Base-by-base conservation (phyloP, 1,140 invertebrate species). In the Nasonia longicornis region DNA sequence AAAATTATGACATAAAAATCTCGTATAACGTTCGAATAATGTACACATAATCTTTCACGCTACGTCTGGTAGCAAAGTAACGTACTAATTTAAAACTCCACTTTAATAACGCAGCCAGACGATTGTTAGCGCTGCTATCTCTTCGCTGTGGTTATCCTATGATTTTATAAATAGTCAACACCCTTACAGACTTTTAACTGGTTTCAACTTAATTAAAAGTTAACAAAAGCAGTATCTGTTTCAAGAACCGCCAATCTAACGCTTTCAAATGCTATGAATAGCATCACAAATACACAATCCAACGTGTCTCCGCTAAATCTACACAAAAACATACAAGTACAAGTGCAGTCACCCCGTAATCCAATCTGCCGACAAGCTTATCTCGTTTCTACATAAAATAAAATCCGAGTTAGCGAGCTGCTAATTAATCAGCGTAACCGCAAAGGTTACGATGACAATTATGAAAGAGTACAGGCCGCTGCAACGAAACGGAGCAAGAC, bases 401-500 rank as follows among this genome's bases (percentile, higher is more conserved):
- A 12, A n/a, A 58, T 3, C 12, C 38, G 38, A 48, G 45, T 48
- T 16, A 7, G n/a, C 64, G 64, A 67, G 64, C 8, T 8, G 11
- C 16, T 48, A 48, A 69, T 45, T 69, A 64, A 69, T 67, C 42
- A 64, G 52, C 31, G 22, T 31, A 29, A 31, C 11, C 10, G 38
- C n/a, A 77, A 69, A 77, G 38, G 38, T 77, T 77, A 52, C 64
- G 38, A 35, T 58, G 31, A 31, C 35, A 79, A 71, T 79, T 58
- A 71, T 31, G 48, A 70, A 79, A 63, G 48, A 74, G 58, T 72
- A 12, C 38, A 42, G 38, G 38, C 20, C 22, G 64, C 8, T 10
- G 14, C 38, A 79, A 73, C 69, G 83, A 86, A 86, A 86, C 84
- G 84, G 84, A 86, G 82, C 82, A 72, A 84, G 82, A 87, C 82